These are phyloP conservation scores for Cephalopterus ornatus DNA, from an alignment of 2,113 vertebrate species.

Conservation along the genomic window DNA sequence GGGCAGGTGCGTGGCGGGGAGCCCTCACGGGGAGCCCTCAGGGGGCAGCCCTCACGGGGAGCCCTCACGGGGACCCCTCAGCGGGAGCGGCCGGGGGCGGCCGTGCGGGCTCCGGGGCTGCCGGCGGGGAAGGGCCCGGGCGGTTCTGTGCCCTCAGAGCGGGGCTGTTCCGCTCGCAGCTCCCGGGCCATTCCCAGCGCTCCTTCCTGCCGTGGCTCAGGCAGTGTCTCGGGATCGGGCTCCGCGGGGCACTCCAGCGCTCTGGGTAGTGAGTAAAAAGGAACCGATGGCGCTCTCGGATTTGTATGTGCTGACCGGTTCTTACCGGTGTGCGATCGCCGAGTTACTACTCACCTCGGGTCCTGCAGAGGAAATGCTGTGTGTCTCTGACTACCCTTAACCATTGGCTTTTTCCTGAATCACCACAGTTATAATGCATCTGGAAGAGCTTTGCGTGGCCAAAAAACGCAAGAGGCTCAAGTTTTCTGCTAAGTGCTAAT, in stretches of 20 bases:
- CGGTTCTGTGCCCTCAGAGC: fast-evolving
- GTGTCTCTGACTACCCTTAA: background rate
- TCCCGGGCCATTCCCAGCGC: background rate
- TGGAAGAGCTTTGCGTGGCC: background rate
- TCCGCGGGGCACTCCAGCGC: background rate
- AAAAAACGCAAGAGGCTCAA: background rate
- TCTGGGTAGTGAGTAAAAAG: background rate
- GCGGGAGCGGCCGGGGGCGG: no score
- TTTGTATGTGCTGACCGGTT: background rate
- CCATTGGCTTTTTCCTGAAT: background rate
- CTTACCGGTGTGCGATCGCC: fast-evolving
- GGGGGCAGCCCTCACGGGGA: no score
- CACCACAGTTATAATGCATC: fast-evolving
- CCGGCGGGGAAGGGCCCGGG: fast-evolving
- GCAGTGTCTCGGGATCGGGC: background rate
- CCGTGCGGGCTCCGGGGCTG: background rate
- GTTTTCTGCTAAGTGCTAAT: background rate
- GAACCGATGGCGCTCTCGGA: fast-evolving
- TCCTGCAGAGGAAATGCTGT: background rate
- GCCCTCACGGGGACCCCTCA: no score
- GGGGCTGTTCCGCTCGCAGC: no score
- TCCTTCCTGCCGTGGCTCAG: background rate
- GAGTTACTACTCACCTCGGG: fast-evolving
- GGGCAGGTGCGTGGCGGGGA: no score
- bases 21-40: no score